Evolutionary conservation across 2,888 invertebrate species (phyloP).

Genomic region (Meta bourneti): DNA sequence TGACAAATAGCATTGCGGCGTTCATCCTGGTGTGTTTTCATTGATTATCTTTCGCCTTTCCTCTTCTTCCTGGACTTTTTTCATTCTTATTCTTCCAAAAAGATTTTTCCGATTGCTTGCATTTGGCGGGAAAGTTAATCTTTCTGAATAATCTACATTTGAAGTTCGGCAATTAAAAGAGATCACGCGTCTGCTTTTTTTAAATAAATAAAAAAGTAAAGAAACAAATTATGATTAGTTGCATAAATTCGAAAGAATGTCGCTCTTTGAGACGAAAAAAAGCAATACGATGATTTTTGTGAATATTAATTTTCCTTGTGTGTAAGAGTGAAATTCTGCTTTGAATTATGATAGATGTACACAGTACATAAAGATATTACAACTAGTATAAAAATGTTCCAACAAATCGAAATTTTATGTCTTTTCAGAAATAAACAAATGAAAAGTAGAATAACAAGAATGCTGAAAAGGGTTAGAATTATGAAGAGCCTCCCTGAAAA

Average conservation of each 20-base stretch:
- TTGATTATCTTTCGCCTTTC: conserved; percentile 35
- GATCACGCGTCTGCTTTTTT: neutral
- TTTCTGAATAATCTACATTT: conserved; percentile 48
- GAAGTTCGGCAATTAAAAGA: conserved; percentile 10
- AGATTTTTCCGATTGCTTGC: conserved; percentile 18
- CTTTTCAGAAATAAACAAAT: too few species aligned
- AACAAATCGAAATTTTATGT: too few species aligned
- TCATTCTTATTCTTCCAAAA: conserved; percentile 17
- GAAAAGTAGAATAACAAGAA: too few species aligned
- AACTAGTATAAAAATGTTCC: too few species aligned
- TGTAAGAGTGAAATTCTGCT: neutral
- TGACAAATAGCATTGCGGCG: conserved; percentile 43
- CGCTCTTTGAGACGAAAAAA: neutral
- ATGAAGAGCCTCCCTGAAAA: too few species aligned
- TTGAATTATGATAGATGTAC: neutral
- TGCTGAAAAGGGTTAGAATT: too few species aligned
- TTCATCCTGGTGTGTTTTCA: conserved; percentile 43
- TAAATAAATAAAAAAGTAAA: neutral
- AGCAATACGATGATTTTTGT: neutral
- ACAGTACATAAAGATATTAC: neutral
- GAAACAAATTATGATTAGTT: neutral
- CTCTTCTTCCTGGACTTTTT: neutral
- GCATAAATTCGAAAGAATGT: neutral
- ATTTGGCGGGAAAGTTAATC: conserved; percentile 34
- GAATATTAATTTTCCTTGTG: neutral